Evolutionary conservation across 2,888 invertebrate genomes (phyloP).

Genomic region (Limenitis arthemis): DNA sequence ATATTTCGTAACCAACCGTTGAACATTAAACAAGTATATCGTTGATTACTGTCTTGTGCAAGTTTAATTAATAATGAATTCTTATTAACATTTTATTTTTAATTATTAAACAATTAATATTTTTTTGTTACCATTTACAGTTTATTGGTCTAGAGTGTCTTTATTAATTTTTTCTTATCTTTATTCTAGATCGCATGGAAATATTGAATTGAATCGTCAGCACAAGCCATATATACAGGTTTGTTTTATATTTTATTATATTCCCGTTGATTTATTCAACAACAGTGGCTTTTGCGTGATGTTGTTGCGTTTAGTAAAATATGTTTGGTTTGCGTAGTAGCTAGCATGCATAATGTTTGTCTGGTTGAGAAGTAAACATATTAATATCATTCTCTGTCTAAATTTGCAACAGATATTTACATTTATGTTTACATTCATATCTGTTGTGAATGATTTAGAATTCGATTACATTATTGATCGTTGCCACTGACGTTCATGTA

Average conservation of each 20-base stretch:
- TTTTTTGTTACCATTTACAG: background rate
- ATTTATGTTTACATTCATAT: background rate
- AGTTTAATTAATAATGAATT: too few relatives aligned
- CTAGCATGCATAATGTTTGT: constrained; percentile 8
- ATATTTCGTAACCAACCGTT: background rate
- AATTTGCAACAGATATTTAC: background rate
- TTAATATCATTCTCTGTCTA: constrained; percentile 1
- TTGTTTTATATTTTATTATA: constrained; percentile 1
- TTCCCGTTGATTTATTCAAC: constrained; percentile 1
- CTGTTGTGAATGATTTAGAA: background rate
- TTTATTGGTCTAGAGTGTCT: background rate
- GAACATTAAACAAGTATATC: background rate
- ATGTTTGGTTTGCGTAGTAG: constrained; percentile 5
- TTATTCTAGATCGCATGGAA: constrained; percentile 14
- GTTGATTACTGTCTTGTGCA: background rate
- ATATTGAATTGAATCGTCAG: background rate
- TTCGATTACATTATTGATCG: background rate
- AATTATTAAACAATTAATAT: too few relatives aligned
- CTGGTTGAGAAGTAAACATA: constrained; percentile 7
- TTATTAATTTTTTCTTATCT: background rate
- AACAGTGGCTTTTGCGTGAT: background rate
- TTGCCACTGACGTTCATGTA: background rate
- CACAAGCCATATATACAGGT: constrained; percentile 7
- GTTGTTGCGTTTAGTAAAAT: constrained; percentile 1
- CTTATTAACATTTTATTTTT: too few relatives aligned